Conservation (phyloP, 2,797 vertebrate species). For the Enteromius trimaculatus region DNA sequence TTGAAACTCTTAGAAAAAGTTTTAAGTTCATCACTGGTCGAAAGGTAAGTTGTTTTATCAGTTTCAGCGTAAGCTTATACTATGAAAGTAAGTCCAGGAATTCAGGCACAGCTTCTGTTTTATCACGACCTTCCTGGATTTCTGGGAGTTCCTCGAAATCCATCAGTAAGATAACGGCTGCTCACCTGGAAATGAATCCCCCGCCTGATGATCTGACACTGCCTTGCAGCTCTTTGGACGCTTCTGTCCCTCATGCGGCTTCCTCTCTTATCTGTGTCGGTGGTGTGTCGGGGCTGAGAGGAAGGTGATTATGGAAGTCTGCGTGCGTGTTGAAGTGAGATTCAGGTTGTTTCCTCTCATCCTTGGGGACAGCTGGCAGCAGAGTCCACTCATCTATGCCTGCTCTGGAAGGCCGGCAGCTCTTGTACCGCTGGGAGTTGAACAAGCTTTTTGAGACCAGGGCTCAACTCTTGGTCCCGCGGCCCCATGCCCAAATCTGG, state of each 20-base stretch:
- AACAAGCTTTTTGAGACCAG: constrained; percentile 27
- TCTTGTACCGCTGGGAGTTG: constrained; percentile 27
- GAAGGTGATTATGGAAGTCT: constrained; percentile 34
- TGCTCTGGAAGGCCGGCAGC: constrained; percentile 9
- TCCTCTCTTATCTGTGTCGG: constrained; percentile 27
- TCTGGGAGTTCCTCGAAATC: constrained; percentile 25
- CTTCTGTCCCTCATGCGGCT: background rate
- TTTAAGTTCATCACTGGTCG: background rate
- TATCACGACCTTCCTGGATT: background rate
- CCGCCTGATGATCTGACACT: constrained; percentile 2
- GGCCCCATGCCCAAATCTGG: constrained; percentile 13
- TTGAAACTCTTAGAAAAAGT: background rate
- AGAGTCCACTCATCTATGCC: constrained; percentile 42
- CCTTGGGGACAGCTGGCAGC: constrained; percentile 40
- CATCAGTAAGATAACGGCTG: background rate
- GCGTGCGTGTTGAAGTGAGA: constrained; percentile 24
- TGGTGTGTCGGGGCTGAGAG: constrained; percentile 10
- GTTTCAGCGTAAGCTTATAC: background rate
- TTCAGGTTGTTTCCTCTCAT: constrained; percentile 38
- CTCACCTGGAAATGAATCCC: background rate
- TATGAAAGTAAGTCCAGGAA: background rate
- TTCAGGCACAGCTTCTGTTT: background rate
- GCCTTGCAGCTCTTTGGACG: constrained; percentile 9
- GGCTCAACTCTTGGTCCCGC: background rate
- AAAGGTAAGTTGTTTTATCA: background rate